Conservation (phyloP, 2,888 invertebrate species). For the Protodeltote pygarga region DNA sequence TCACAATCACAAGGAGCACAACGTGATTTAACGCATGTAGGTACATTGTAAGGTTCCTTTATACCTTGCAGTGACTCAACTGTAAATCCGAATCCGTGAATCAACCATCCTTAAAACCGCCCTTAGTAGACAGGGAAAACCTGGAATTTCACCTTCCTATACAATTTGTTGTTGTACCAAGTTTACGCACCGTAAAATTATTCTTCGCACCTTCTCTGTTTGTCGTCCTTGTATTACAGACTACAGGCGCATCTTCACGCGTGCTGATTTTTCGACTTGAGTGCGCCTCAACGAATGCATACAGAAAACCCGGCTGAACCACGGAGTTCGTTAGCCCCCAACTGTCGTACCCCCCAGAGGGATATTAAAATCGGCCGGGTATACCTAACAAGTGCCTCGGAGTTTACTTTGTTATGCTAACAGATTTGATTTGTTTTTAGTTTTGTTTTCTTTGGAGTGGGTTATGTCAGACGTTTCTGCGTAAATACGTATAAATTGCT, state of each 20-base stretch:
- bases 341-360: constrained; percentile 43
- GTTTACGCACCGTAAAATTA: constrained; percentile 74
- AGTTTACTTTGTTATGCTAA: constrained; percentile 71
- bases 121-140: no score
- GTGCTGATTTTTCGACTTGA: constrained; percentile 75
- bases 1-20: no score
- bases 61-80: no score
- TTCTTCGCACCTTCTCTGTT: constrained; percentile 71
- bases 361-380: constrained; percentile 58
- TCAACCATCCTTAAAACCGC: no score
- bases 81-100: no score
- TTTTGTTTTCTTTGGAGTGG: constrained; percentile 59
- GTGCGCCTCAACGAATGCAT: constrained; percentile 70
- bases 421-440: constrained; percentile 67
- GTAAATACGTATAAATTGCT: background rate
- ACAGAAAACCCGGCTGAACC: constrained; percentile 60
- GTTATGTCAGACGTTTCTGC: constrained; percentile 11
- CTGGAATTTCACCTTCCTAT: constrained; percentile 29
- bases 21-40: no score
- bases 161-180: constrained; percentile 26
- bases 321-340: constrained; percentile 49
- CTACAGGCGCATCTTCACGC: constrained; percentile 71
- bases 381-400: constrained; percentile 63
- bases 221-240: constrained; percentile 68
- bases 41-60: no score